Evolutionary conservation across 37 sponge, comb jelly and placozoan species (phyloP).

Genomic region (Aplysina aerophoba): DNA sequence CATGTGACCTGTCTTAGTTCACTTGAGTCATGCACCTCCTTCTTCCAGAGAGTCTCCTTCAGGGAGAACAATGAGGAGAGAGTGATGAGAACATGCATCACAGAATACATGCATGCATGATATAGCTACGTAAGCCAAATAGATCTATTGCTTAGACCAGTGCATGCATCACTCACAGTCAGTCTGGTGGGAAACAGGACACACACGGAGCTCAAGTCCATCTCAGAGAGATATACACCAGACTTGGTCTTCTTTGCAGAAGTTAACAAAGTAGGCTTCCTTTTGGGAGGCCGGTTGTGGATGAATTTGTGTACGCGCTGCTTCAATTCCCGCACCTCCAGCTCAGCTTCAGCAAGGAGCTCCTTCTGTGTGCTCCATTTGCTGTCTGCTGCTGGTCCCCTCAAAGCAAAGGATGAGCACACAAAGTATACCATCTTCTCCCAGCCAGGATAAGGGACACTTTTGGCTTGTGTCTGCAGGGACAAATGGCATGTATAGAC

Average conservation of each 20-base stretch:
- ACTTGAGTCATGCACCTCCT: neutral
- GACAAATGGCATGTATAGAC: too few relatives aligned
- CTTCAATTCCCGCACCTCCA: neutral
- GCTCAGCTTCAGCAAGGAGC: neutral
- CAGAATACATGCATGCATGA: too few relatives aligned
- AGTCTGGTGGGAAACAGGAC: neutral
- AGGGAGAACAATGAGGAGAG: neutral
- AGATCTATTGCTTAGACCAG: too few relatives aligned
- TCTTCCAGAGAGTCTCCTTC: conserved; percentile 11
- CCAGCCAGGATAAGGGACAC: conserved; percentile 8
- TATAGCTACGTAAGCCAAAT: too few relatives aligned
- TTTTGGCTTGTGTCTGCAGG: neutral
- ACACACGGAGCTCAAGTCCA: neutral
- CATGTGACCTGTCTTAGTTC: neutral
- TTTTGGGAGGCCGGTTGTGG: neutral
- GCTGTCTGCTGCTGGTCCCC: neutral
- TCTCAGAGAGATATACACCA: neutral
- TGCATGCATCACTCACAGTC: neutral
- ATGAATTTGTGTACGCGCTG: neutral
- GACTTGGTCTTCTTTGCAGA: too few relatives aligned
- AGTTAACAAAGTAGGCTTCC: neutral
- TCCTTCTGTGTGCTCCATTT: neutral
- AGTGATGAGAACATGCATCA: too few relatives aligned
- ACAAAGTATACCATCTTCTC: neutral
- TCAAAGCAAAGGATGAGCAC: neutral